A percentile compares a stretch with the other conserved stretches of the same genome.
phyloP scores from a whole-genome alignment of 2,888 invertebrate genomes.

The Poecilobothrus nobilitatus region DNA sequence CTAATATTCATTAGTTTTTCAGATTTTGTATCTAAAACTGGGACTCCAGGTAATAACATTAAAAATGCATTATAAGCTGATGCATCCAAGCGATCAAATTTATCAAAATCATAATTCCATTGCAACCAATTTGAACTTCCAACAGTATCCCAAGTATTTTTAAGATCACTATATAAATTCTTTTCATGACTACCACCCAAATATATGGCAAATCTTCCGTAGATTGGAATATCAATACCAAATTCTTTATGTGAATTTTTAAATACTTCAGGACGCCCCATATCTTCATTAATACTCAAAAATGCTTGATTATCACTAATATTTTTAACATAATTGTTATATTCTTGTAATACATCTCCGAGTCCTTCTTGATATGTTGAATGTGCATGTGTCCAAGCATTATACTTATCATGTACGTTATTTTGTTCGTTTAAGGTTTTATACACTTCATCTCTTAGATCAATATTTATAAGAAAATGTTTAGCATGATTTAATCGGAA shows the following conservation, averaged over 20 bases:
- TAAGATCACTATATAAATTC: conserved; percentile 30
- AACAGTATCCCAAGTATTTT: conserved; percentile 27
- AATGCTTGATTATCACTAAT: conserved; percentile 46
- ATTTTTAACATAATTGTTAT: conserved; percentile 54
- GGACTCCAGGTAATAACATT: conserved; percentile 70
- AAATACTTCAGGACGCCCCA: conserved; percentile 34
- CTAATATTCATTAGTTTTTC: conserved; percentile 27
- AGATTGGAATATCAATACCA: conserved; percentile 39
- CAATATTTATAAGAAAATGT: conserved; percentile 50
- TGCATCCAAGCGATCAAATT: conserved; percentile 26
- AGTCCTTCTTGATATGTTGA: conserved; percentile 55
- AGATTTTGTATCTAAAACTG: conserved; percentile 47
- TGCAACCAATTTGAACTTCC: conserved; percentile 38
- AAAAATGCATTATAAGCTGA: conserved; percentile 56
- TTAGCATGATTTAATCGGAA: conserved; percentile 60
- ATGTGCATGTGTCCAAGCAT: conserved; percentile 55
- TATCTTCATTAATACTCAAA: conserved; percentile 39
- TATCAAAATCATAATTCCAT: conserved; percentile 37
- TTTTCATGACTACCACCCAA: conserved; percentile 26
- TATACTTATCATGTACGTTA: conserved; percentile 49
- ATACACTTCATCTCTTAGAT: conserved; percentile 48
- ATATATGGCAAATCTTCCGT: conserved; percentile 34
- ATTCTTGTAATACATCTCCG: conserved; percentile 52
- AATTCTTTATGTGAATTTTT: conserved; percentile 27
- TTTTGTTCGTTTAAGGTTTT: conserved; percentile 31